Evolutionary conservation across 64 coral and sea anemone species (phyloP).

Genomic region (Porites lutea): DNA sequence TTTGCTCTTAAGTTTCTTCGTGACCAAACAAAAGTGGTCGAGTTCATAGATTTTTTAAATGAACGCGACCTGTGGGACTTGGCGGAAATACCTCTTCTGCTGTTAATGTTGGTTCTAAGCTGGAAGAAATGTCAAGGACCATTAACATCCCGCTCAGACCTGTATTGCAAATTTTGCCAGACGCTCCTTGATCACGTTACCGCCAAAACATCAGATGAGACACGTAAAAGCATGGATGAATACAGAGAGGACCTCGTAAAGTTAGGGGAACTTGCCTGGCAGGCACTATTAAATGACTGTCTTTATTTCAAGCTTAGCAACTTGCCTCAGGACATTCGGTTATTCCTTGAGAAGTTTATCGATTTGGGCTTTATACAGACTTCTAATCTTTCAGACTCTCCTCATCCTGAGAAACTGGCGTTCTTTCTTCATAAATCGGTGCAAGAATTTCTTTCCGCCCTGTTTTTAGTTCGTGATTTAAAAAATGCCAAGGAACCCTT

Average conservation of each 20-base stretch:
- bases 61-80: background rate
- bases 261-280: conserved; percentile 48
- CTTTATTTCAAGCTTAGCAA: background rate
- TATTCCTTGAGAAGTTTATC: background rate
- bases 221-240: conserved; percentile 10
- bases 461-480: background rate
- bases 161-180: background rate
- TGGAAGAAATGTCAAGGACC: conserved; percentile 37
- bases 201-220: background rate
- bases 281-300: conserved; percentile 35
- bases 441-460: conserved; percentile 68
- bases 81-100: conserved; percentile 45
- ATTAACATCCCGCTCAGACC: conserved; percentile 35
- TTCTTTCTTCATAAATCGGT: conserved; percentile 56
- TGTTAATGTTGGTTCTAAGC: conserved; percentile 33
- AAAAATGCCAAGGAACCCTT: too few relatives aligned
- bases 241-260: background rate
- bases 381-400: background rate
- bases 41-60: background rate
- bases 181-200: conserved; percentile 2
- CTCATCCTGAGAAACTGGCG: conserved; percentile 27
- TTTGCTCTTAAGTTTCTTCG: background rate
- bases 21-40: background rate
- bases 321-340: background rate
- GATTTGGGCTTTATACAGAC: conserved; percentile 46